Evolutionary conservation across 2,888 invertebrate species (phyloP).

Genomic region (Trissonchulus latispiculum): DNA sequence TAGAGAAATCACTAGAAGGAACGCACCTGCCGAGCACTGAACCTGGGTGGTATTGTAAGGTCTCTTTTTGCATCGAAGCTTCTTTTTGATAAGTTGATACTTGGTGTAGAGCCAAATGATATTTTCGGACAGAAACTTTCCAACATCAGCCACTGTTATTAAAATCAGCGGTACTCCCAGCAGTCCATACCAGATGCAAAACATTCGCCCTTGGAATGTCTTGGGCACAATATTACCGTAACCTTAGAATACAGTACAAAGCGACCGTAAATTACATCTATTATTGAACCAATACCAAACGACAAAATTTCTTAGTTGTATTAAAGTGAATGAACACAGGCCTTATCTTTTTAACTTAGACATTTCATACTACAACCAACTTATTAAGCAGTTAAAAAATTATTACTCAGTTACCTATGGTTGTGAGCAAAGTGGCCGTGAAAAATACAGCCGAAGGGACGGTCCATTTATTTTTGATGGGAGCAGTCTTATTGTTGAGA

Average conservation of each 20-base stretch:
- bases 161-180: conserved; percentile 42
- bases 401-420: no score
- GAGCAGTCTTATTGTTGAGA: neutral
- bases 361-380: no score
- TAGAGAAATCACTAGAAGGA: no score
- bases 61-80: no score
- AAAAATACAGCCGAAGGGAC: conserved; percentile 40
- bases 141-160: conserved; percentile 41
- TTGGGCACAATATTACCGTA: conserved; percentile 42
- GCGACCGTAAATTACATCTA: no score
- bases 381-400: no score
- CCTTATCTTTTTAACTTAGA: no score
- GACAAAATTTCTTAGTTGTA: no score
- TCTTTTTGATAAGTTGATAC: conserved; percentile 24
- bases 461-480: conserved; percentile 35
- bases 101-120: conserved; percentile 39
- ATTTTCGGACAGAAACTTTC: conserved; percentile 42
- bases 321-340: no score
- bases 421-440: conserved; percentile 41
- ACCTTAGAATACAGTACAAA: no score
- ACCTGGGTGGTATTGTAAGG: no score
- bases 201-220: conserved; percentile 40
- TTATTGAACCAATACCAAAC: no score
- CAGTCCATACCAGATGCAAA: conserved; percentile 32
- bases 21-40: neutral